Conservation (phyloP, 2,888 invertebrate genomes). For the Rapana venosa region DNA sequence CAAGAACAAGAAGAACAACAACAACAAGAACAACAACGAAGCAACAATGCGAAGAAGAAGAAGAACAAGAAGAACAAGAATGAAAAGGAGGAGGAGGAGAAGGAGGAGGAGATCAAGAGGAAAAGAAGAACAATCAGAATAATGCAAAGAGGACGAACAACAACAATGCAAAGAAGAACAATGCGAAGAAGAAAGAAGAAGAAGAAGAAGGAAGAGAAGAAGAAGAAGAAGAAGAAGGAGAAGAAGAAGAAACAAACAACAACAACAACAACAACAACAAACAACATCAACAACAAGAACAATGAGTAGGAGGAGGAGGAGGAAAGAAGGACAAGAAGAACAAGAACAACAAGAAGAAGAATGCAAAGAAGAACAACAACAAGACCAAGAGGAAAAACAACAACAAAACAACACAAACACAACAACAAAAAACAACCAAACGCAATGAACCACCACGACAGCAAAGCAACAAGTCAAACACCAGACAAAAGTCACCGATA, state of each 20-base stretch:
- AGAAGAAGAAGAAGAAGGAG: constrained; percentile 8
- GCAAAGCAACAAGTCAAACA: background rate
- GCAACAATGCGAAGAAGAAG: background rate
- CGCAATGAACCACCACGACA: background rate
- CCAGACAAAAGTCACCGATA: background rate
- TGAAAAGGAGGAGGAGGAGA: background rate
- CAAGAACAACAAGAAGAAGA: background rate
- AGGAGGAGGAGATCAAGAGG: background rate
- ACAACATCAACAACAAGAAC: background rate
- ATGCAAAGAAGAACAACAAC: background rate
- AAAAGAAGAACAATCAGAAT: background rate
- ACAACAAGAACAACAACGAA: background rate
- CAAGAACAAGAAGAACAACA: constrained; percentile 12
- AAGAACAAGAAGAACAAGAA: background rate
- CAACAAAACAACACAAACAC: background rate
- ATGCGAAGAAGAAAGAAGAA: background rate
- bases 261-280: background rate
- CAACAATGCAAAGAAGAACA: background rate
- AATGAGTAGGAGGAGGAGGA: background rate
- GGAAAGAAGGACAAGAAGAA: background rate
- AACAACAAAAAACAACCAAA: background rate
- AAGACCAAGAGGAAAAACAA: background rate
- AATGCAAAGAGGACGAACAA: background rate
- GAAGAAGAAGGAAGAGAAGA: background rate
- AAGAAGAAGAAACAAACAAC: background rate